Evolutionary conservation across 2,113 vertebrate genomes (phyloP).

Genomic region (Gulo gulo): DNA sequence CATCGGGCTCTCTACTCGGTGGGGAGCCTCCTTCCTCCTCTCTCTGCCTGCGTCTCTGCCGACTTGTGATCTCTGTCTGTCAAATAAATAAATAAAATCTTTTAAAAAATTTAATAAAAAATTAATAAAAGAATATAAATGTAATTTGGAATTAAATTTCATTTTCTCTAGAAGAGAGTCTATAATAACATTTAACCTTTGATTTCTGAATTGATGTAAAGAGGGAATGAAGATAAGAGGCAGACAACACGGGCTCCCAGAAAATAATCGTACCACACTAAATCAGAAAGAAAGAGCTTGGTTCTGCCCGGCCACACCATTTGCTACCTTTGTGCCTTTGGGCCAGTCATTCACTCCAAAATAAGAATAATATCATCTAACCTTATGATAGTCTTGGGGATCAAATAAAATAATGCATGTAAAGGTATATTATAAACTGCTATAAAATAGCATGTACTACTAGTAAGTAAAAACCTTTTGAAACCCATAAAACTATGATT

Average conservation of each 20-base stretch:
- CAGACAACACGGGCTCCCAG: background rate
- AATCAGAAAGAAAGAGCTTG: background rate
- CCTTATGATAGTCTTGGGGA: background rate
- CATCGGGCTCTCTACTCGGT: too few species aligned
- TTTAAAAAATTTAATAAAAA: background rate
- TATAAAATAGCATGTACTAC: background rate
- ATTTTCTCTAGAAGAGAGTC: background rate
- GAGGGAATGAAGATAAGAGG: background rate
- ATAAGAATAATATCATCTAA: background rate
- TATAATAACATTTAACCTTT: background rate
- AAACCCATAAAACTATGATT: background rate
- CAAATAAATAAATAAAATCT: too few species aligned
- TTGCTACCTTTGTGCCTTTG: background rate
- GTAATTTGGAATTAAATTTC: background rate
- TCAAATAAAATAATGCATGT: background rate
- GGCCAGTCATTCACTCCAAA: background rate
- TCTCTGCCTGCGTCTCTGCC: too few species aligned
- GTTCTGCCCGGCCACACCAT: background rate
- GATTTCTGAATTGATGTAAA: background rate
- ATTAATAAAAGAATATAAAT: background rate
- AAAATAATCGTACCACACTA: background rate
- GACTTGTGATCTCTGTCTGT: too few species aligned
- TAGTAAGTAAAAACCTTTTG: conserved; percentile 21
- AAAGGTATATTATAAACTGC: background rate
- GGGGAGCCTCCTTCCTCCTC: too few species aligned